Percentiles rank a stretch among this genome's conserved stretches.
Conservation (phyloP, 2,113 vertebrate species). For the Hystrix brachyura region DNA sequence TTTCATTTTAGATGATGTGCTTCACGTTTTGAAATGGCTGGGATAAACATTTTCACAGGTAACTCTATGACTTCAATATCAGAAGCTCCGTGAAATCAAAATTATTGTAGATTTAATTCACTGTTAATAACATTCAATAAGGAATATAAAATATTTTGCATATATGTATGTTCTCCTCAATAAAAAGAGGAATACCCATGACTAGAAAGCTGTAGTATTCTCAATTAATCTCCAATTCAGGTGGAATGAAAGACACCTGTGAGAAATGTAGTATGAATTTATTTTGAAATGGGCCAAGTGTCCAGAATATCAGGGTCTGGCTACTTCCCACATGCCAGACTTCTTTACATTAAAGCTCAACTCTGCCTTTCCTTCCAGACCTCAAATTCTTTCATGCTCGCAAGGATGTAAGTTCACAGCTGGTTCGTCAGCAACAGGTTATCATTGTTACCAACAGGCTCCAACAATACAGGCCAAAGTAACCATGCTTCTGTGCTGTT, state of each 20-base stretch:
- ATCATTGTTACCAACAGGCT: slow-evolving; percentile 11
- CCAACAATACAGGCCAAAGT: slow-evolving; percentile 14
- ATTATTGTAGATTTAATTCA: background rate
- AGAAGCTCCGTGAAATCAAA: slow-evolving; percentile 32
- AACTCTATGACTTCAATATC: background rate
- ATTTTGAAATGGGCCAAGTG: background rate
- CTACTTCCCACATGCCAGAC: background rate
- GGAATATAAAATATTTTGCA: background rate
- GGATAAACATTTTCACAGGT: slow-evolving; percentile 6
- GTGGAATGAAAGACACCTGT: background rate
- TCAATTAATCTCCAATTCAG: background rate
- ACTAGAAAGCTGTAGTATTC: background rate
- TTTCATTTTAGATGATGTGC: background rate
- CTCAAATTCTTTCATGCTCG: background rate
- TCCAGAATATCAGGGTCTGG: background rate
- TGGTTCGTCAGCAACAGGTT: background rate
- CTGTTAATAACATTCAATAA: slow-evolving; percentile 41
- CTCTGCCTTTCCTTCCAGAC: background rate
- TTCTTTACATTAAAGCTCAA: background rate
- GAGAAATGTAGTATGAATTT: background rate
- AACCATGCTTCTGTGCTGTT: background rate
- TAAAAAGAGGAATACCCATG: background rate
- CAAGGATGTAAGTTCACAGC: slow-evolving; percentile 19
- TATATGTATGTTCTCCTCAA: background rate
- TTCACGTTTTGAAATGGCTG: background rate